These are phyloP conservation scores for Charaxes varanes DNA, from an alignment of 1,140 invertebrate species.

Conservation along the genomic window DNA sequence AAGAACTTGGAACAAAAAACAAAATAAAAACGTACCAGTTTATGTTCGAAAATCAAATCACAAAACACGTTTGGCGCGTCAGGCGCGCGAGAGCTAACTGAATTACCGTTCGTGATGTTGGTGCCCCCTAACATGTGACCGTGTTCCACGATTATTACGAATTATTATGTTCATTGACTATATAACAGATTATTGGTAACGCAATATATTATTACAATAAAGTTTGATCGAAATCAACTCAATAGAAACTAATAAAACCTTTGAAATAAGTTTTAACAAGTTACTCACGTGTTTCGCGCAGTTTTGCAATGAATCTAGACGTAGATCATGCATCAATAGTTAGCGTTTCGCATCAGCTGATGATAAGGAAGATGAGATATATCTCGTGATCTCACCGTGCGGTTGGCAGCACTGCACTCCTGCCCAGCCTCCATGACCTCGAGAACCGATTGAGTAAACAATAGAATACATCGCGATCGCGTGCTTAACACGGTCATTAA, in stretches of 20 bases:
- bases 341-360: conserved; percentile 45
- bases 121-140: conserved; percentile 63
- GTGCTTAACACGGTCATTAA: too few relatives aligned
- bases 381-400: conserved; percentile 58
- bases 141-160: conserved; percentile 39
- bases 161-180: conserved; percentile 27
- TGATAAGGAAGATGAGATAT: conserved; percentile 58
- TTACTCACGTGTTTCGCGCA: background rate
- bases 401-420: conserved; percentile 55
- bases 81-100: conserved; percentile 51
- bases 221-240: background rate
- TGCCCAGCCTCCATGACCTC: conserved; percentile 49
- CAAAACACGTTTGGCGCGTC: conserved; percentile 47
- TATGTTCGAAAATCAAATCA: conserved; percentile 29
- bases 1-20: conserved; percentile 7
- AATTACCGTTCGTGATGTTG: conserved; percentile 40
- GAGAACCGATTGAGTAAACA: conserved; percentile 17
- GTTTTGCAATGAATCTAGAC: background rate
- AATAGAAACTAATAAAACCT: background rate
- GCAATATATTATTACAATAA: background rate
- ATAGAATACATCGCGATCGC: conserved; percentile 23
- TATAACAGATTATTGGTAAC: background rate
- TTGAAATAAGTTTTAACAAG: background rate
- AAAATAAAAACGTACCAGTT: conserved; percentile 43
- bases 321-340: background rate